phyloP scores from a whole-genome alignment of 2,797 vertebrate genomes.

The Ptychadena robeensis region DNA sequence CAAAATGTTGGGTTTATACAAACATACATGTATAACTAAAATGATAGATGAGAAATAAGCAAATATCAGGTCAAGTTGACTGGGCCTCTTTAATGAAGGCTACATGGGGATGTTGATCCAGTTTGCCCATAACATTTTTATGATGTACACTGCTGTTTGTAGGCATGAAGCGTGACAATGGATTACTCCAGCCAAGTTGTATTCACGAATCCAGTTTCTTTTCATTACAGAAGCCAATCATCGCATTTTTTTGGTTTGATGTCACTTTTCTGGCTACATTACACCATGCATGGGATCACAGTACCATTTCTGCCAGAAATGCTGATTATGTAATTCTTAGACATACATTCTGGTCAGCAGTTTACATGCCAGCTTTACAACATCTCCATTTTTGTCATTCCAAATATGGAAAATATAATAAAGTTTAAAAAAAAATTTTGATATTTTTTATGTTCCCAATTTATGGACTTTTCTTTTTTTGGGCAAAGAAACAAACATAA shows the following conservation, averaged over 20 bases:
- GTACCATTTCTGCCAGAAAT: background rate
- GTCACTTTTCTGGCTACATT: background rate
- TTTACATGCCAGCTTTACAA: background rate
- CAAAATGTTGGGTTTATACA: too few relatives aligned
- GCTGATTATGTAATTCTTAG: background rate
- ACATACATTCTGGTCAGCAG: background rate
- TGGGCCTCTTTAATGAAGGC: too few relatives aligned
- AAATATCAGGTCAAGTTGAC: too few relatives aligned
- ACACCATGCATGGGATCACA: background rate
- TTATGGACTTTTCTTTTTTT: background rate
- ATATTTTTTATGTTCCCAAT: background rate
- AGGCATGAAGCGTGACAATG: background rate
- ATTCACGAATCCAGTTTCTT: background rate
- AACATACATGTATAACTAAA: too few relatives aligned
- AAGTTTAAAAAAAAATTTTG: background rate
- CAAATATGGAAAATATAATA: background rate
- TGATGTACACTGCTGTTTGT: slow-evolving; percentile 10
- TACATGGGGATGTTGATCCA: background rate
- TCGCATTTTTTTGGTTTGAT: slow-evolving; percentile 13
- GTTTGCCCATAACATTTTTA: slow-evolving; percentile 14
- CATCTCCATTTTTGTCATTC: background rate
- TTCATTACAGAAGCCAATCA: slow-evolving; percentile 1
- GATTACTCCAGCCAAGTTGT: background rate
- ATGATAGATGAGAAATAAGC: too few relatives aligned
- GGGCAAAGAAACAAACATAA: background rate